Conservation (phyloP, 2,888 invertebrate species). For the Seira ritae region DNA sequence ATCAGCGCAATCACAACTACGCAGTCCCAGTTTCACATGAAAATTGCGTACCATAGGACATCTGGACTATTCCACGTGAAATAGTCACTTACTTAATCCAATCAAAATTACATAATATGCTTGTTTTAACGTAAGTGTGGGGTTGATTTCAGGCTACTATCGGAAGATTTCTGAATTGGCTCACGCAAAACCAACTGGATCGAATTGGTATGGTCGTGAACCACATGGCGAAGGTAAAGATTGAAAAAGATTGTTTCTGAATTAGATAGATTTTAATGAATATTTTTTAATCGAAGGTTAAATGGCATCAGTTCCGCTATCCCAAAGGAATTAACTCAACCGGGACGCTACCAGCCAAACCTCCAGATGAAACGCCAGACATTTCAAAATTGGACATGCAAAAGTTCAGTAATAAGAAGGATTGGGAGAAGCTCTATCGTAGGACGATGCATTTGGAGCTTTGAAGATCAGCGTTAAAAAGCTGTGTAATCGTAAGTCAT, state of each 20-base stretch:
- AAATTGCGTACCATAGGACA: constrained; percentile 69
- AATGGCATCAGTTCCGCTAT: constrained; percentile 65
- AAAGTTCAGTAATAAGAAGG: constrained; percentile 25
- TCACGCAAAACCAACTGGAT: constrained; percentile 68
- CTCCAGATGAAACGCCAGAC: constrained; percentile 29
- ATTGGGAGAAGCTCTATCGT: constrained; percentile 38
- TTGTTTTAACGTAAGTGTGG: too few species aligned
- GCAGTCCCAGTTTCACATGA: constrained; percentile 70
- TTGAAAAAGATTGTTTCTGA: too few species aligned
- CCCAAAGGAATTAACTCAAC: constrained; percentile 48
- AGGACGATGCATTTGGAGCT: constrained; percentile 37
- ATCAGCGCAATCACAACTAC: constrained; percentile 64
- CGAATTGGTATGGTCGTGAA: constrained; percentile 48
- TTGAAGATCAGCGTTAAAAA: too few species aligned
- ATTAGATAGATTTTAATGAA: too few species aligned
- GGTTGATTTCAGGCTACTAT: constrained; percentile 68
- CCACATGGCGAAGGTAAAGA: constrained; percentile 57
- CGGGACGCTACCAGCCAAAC: constrained; percentile 2
- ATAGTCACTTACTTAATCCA: too few species aligned
- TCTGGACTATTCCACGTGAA: constrained; percentile 72
- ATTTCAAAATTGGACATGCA: constrained; percentile 33
- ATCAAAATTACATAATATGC: constrained; percentile 8
- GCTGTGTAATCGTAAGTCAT: too few species aligned
- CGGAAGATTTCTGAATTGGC: constrained; percentile 65
- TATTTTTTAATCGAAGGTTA: too few species aligned